Conservation (phyloP, 2,888 invertebrate genomes). For the Parnassius orleans region DNA sequence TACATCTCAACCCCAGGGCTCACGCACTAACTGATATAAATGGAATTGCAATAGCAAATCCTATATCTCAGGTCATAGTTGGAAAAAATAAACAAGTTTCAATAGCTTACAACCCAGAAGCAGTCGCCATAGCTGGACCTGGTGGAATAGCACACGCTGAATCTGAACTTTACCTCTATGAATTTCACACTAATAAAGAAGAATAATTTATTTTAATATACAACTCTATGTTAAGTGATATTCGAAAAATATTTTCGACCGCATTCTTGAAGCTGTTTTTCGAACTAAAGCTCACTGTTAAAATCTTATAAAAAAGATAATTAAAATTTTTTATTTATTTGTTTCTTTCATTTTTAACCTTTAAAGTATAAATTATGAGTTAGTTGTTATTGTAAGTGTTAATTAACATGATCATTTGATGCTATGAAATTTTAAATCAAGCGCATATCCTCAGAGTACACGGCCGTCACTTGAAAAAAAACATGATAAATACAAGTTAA, state of each 20-base stretch:
- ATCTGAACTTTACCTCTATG: slow-evolving; percentile 84
- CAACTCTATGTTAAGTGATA: slow-evolving; percentile 16
- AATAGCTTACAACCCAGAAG: slow-evolving; percentile 84
- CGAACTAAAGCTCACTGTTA: slow-evolving; percentile 31
- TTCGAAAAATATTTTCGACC: slow-evolving; percentile 65
- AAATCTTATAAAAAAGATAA: background rate
- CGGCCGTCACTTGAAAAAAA: too few species aligned
- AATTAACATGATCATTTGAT: too few species aligned
- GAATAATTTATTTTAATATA: slow-evolving; percentile 38
- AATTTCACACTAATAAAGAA: slow-evolving; percentile 44
- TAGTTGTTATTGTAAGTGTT: too few species aligned
- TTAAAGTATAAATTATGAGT: too few species aligned
- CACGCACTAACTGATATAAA: slow-evolving; percentile 83
- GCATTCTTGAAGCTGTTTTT: slow-evolving; percentile 65
- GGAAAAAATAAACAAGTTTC: slow-evolving; percentile 81
- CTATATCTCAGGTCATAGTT: slow-evolving; percentile 84
- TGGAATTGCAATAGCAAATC: slow-evolving; percentile 86
- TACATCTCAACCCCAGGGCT: slow-evolving; percentile 83
- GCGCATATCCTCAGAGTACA: too few species aligned
- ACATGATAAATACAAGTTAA: too few species aligned
- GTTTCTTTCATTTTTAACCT: slow-evolving; percentile 21
- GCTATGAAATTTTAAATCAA: too few species aligned
- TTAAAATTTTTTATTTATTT: slow-evolving; percentile 2
- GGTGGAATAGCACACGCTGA: slow-evolving; percentile 89
- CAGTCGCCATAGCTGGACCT: slow-evolving; percentile 87